These are phyloP conservation scores for Linepithema humile DNA, from an alignment of 1,140 invertebrate species.

Conservation along the genomic window DNA sequence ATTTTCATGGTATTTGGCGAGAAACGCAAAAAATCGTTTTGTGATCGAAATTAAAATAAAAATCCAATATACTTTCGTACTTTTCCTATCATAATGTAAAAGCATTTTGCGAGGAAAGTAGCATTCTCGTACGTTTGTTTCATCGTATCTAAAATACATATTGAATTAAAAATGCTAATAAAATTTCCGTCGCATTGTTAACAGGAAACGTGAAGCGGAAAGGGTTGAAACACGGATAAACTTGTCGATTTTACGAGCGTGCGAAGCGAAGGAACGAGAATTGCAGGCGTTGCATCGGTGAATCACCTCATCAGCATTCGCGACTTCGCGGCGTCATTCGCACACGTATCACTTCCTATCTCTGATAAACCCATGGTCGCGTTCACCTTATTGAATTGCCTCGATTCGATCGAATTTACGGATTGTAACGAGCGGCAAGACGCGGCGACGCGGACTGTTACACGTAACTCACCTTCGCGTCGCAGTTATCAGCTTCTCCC, in stretches of 20 bases:
- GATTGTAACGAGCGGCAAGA: too few species aligned
- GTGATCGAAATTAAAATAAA: neutral
- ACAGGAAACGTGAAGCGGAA: neutral
- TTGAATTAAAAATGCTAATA: neutral
- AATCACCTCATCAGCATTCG: constrained; percentile 56
- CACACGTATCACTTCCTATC: constrained; percentile 44
- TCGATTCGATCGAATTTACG: neutral
- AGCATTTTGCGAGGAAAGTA: neutral
- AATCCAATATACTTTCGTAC: too few species aligned
- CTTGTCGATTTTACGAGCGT: neutral
- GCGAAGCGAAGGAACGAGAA: neutral
- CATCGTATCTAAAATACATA: neutral
- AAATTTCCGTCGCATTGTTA: neutral
- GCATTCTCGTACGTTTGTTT: neutral
- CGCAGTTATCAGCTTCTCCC: constrained; percentile 13
- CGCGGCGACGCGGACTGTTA: neutral
- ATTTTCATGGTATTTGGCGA: neutral
- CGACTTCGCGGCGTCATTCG: neutral
- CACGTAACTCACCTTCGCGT: constrained; percentile 65
- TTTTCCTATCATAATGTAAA: neutral
- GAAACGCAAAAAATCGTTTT: neutral
- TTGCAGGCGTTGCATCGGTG: constrained; percentile 20
- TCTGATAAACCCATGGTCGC: neutral
- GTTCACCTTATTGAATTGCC: constrained; percentile 11
- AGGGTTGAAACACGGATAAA: neutral